Percentiles rank a stretch among this genome's conserved stretches.
phyloP scores from a whole-genome alignment of 2,797 vertebrate species.

The Acrossocheilus wenchowensis region DNA sequence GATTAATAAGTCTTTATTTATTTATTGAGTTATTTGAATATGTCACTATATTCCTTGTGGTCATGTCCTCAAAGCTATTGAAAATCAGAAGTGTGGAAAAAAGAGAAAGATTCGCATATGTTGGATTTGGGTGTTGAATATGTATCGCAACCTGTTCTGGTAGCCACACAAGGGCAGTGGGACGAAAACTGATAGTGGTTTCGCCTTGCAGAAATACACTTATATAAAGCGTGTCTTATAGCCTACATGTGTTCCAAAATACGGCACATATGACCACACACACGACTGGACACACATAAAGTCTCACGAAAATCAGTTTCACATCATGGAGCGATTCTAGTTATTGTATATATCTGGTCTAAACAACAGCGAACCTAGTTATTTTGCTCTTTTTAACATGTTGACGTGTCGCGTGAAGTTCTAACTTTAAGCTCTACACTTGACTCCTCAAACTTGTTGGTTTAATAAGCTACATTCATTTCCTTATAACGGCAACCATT shows the following conservation, averaged over 20 bases:
- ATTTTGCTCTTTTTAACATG: not conserved
- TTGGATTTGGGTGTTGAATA: constrained; percentile 34
- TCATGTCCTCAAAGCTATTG: not conserved
- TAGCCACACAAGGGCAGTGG: constrained; percentile 5
- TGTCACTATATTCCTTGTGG: not conserved
- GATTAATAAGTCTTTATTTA: not conserved
- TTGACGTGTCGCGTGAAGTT: not conserved
- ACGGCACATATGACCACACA: not conserved
- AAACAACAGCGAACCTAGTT: not conserved
- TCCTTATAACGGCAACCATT: not conserved
- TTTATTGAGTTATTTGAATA: not conserved
- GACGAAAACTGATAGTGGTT: not conserved
- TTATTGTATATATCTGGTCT: no score
- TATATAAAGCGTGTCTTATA: not conserved
- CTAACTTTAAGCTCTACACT: not conserved
- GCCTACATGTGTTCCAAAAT: not conserved
- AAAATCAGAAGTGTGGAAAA: not conserved
- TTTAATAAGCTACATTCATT: not conserved
- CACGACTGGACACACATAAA: not conserved
- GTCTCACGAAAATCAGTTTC: not conserved
- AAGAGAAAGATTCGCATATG: not conserved
- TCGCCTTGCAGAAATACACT: not conserved
- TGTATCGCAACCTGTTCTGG: constrained; percentile 43
- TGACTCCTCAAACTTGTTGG: not conserved
- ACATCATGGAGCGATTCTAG: not conserved